phyloP scores from a whole-genome alignment of 1,140 invertebrate genomes.

The Drosophila arizonae region DNA sequence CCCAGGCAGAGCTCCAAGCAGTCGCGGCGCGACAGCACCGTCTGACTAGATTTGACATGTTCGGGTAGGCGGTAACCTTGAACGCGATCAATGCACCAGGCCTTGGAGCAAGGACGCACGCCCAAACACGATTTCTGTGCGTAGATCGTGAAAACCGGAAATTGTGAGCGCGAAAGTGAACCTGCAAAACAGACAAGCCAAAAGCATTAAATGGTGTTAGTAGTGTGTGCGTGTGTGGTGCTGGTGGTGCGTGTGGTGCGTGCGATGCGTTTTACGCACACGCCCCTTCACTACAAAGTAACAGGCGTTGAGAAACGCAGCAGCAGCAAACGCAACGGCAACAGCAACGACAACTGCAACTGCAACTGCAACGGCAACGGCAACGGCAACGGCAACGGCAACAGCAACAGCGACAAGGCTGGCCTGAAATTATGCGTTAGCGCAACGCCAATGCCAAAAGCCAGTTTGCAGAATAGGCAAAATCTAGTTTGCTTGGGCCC shows the following conservation, averaged over 20 bases:
- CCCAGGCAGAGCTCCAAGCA: slow-evolving; percentile 94
- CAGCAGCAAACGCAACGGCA: slow-evolving; percentile 36
- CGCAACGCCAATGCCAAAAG: slow-evolving; percentile 70
- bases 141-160: slow-evolving; percentile 97
- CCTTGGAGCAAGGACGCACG: slow-evolving; percentile 92
- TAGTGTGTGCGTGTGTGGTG: slow-evolving; percentile 14
- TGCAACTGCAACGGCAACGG: slow-evolving; percentile 15
- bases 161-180: slow-evolving; percentile 94
- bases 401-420: slow-evolving; percentile 51
- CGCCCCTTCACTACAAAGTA: slow-evolving; percentile 81
- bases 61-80: slow-evolving; percentile 91
- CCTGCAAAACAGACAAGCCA: slow-evolving; percentile 85
- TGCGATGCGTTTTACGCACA: slow-evolving; percentile 75
- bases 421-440: slow-evolving; percentile 72
- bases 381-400: slow-evolving; percentile 24
- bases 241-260: slow-evolving; percentile 62
- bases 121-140: slow-evolving; percentile 96
- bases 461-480: slow-evolving; percentile 77
- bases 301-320: slow-evolving; percentile 79
- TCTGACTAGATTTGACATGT: slow-evolving; percentile 88
- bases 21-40: slow-evolving; percentile 90
- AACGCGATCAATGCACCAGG: slow-evolving; percentile 96
- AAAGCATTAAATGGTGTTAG: slow-evolving; percentile 54
- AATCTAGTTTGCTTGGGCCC: slow-evolving; percentile 73
- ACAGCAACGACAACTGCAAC: background rate